Percentiles rank a stretch among this genome's conserved stretches.
Evolutionary conservation across 1,140 invertebrate genomes (phyloP).

Genomic region (Drosophila neocordata): DNA sequence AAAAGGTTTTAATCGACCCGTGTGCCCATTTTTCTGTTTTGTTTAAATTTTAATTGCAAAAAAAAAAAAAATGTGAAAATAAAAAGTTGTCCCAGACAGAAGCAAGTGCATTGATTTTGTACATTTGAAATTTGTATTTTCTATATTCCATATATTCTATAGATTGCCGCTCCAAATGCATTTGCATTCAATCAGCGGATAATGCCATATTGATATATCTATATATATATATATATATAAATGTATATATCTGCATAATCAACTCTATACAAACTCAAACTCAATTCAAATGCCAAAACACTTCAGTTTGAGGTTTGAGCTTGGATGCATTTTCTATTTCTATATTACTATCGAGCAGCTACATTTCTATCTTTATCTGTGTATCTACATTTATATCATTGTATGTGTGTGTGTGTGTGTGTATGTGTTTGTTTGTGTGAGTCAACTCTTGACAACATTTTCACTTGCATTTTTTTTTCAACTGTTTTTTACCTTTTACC

Average conservation of each 20-base stretch:
- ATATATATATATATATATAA: constrained; percentile 28
- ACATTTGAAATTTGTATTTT: constrained; percentile 33
- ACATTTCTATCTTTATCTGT: constrained; percentile 15
- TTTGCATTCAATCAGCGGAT: constrained; percentile 71
- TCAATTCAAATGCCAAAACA: constrained; percentile 72
- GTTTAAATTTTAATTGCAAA: constrained; percentile 5
- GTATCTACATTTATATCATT: not conserved
- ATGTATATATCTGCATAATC: constrained; percentile 28
- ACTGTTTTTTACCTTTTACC: constrained; percentile 4
- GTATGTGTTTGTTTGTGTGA: constrained; percentile 6
- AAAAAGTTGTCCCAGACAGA: not conserved
- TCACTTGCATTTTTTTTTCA: constrained; percentile 8
- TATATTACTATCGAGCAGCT: not conserved
- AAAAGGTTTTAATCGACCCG: constrained; percentile 9
- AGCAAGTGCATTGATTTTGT: not conserved
- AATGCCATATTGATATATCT: constrained; percentile 29
- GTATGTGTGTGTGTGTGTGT: constrained; percentile 1
- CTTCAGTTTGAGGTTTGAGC: constrained; percentile 54
- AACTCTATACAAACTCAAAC: constrained; percentile 35
- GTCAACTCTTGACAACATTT: constrained; percentile 42
- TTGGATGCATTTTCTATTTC: constrained; percentile 6
- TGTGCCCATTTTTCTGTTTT: not conserved
- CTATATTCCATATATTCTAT: constrained; percentile 60
- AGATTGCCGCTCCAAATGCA: constrained; percentile 65
- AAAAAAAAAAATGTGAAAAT: constrained; percentile 21